A percentile compares a stretch with the other conserved stretches of the same genome.
Evolutionary conservation across 2,797 vertebrate species (phyloP).

Genomic region (Chiloscyllium punctatum): DNA sequence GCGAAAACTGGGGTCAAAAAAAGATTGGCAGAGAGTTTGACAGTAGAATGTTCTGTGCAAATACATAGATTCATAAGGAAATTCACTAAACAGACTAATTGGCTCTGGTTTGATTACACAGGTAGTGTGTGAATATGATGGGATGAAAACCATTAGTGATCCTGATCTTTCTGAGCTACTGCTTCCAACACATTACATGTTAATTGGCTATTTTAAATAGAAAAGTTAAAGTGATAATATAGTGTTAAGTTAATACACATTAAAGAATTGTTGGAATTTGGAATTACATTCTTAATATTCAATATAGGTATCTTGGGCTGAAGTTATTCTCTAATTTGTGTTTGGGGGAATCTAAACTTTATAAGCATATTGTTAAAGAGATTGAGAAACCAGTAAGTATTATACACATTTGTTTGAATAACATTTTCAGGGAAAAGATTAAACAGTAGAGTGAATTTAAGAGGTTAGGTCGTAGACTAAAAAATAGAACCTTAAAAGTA

Average conservation of each 20-base stretch:
- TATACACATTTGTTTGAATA: too few species aligned
- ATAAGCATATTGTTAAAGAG: too few species aligned
- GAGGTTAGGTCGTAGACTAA: too few species aligned
- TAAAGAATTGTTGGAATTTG: not conserved
- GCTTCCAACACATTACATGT: not conserved
- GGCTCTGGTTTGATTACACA: not conserved
- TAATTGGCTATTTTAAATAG: not conserved
- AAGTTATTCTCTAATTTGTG: not conserved
- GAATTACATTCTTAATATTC: not conserved
- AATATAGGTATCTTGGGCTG: not conserved
- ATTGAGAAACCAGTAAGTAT: too few species aligned
- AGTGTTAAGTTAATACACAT: not conserved
- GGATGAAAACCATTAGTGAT: conserved; percentile 18
- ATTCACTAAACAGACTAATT: conserved; percentile 25
- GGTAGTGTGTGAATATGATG: not conserved
- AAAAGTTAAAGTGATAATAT: conserved; percentile 1
- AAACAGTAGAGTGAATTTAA: too few species aligned
- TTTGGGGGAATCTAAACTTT: not conserved
- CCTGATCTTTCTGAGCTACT: not conserved
- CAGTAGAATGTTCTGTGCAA: not conserved
- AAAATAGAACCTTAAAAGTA: too few species aligned
- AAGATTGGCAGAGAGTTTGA: not conserved
- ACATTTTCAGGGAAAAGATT: too few species aligned
- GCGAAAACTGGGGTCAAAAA: not conserved
- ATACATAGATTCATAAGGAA: conserved; percentile 5